Base-by-base conservation (phyloP, 1,140 invertebrate genomes). In the Orchestia grillus region DNA sequence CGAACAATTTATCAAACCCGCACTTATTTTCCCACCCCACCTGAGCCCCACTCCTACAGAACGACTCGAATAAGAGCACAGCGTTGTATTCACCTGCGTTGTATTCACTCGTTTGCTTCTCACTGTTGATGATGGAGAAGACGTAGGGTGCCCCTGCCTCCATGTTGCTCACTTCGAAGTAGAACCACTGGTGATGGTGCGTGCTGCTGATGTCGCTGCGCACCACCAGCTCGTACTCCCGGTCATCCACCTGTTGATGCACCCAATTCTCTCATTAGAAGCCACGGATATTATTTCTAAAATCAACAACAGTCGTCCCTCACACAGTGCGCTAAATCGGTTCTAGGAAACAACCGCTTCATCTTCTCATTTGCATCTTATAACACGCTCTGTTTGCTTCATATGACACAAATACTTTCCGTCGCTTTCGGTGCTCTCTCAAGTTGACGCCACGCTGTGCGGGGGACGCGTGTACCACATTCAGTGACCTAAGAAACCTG, bases 111-210 rank as follows among this genome's bases (percentile, higher is more conserved):
- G 98, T 98, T 41, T 98, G 98, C 97, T 99, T 99, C 97, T 99
- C 98, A 97, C 98, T 99, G 97, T 99, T 99, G 94, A 99, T 98
- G 87, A 99, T 99, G 97, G 99, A 99, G 97, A 99, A 99, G 44
- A 98, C 98, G 97, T 99, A 99, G 0, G 98, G 97, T 0, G 98
- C 97, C 90, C 98, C 98, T 44, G 98, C 98, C 96, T 98, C 98
- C 98, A 99, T 99, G 97, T 98, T 98, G 42, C 98, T 98, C 40
- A 99, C 98, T 98, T 99, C 98, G 97, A 99, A 99, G 97, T 99
- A 99, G 97, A 99, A 99, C 99, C 99, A 99, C 97, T 99, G 98
- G 97, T 98, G 98, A 96, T 99, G 98, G 96, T 98, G 98, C 16
- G 97, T 97, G 44, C 98, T 98, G 97, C 99, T 99, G 0, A 99